Evolutionary conservation across 2,113 vertebrate genomes (phyloP), one percentile per base, ranked within the genome.

Genomic region (Aleadryas rufinucha): DNA sequence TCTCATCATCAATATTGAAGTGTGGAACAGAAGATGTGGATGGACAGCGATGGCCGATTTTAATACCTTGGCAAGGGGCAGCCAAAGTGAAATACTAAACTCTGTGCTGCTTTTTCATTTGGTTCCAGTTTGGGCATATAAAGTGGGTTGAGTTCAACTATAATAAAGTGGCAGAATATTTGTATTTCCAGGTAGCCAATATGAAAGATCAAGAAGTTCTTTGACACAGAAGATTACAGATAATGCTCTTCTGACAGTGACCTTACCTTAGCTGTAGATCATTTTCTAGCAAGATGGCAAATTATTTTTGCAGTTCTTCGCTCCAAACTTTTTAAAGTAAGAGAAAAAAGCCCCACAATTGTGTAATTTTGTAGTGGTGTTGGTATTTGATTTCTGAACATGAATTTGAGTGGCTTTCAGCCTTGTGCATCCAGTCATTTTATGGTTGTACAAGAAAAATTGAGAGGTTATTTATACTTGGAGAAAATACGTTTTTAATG

Each of bases 281-380:
- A 11, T 42, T 76, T 90, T 64, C 21, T 24, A 39, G 64, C 28
- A 65, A 39, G 6, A n/a, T 49, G 15, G 37, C 7, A 27, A 3
- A 4, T 44, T 30, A 33, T 71, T 64, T 47, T 71, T 65, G 7
- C 27, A 45, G 4, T 57, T 35, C 19, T 64, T 81, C 15, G 28
- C 11, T 76, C 14, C 3, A 16, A 60, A 22, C 11, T 44, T 80
- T 14, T n/a, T 41, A 35, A 82, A 63, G 66, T 30, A 75, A 66
- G 30, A 33, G 15, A 10, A 45, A 49, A 60, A 45, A 37, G 0
- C 1, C 7, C 11, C 4, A 23, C 7, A 41, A 7, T 22, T 49
- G 19, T 91, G 37, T 69, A 13, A 12, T 79, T 89, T 72, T 37
- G 4, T 78, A 71, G 24, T 37, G 28, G 10, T 42, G 21, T 33